phyloP scores from a whole-genome alignment of 2,888 invertebrate species.

The Polyommatus icarus region DNA sequence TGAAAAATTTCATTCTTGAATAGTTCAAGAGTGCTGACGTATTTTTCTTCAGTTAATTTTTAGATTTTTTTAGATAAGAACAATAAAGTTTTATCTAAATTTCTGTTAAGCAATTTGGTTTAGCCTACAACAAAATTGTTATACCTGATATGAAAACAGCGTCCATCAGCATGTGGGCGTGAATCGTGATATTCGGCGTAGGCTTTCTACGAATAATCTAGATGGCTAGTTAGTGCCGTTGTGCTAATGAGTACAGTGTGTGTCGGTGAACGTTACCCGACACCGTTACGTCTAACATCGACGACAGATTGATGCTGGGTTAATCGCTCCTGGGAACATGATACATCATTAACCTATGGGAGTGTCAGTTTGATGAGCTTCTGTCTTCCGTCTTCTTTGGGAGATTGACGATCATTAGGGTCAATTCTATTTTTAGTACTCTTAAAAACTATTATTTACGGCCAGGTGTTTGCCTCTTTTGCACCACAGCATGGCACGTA shows the following conservation, averaged over 20 bases:
- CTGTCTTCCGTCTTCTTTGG: background rate
- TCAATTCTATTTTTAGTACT: too few relatives aligned
- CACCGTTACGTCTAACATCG: conserved; percentile 7
- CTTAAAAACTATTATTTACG: too few relatives aligned
- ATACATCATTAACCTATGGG: conserved; percentile 2
- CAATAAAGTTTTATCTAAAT: too few relatives aligned
- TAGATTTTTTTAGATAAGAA: too few relatives aligned
- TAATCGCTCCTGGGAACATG: background rate
- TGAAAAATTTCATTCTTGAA: too few relatives aligned
- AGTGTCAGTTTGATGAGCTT: background rate
- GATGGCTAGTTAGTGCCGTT: conserved; percentile 10
- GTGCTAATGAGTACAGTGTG: background rate
- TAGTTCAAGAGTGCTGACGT: too few relatives aligned
- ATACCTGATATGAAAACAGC: background rate
- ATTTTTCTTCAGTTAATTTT: too few relatives aligned
- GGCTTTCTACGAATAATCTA: conserved; percentile 1
- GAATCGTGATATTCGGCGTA: background rate
- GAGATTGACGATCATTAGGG: too few relatives aligned
- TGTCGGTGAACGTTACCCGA: background rate
- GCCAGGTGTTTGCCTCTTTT: too few relatives aligned
- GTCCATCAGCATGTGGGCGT: background rate
- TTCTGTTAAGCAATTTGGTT: too few relatives aligned
- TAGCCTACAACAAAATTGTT: too few relatives aligned
- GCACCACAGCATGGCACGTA: too few relatives aligned
- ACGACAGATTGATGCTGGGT: conserved; percentile 1